Evolutionary conservation across 92 coral and sea anemone genomes (phyloP), one percentile per base, ranked within the genome.

Genomic region (Paragorgia papillata): DNA sequence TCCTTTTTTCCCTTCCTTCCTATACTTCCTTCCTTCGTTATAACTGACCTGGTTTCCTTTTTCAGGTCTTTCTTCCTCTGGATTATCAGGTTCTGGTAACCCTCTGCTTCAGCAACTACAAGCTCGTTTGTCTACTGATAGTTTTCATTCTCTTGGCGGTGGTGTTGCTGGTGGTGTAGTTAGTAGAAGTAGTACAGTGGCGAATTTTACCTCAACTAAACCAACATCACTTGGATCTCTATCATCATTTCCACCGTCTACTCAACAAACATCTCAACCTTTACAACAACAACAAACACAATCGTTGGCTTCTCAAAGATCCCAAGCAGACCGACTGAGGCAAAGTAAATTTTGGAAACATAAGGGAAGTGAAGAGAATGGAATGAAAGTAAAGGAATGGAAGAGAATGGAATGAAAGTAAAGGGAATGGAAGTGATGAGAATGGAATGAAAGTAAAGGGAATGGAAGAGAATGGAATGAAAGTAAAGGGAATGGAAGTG

Each of bases 51-150:
- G n/a, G n/a, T 35, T 34, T 39, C 35, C 66, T 65, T 80, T 73
- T 35, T 76, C 85, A 31, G 96, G 97, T 46, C 84, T 92, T 54
- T 86, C 87, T 35, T 86, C 97, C 15, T 92, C 97, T 53, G 90
- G 90, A 32, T 75, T 93, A 28, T 67, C 88, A 37, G 62, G 79
- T 18, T 88, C 97, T 0, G 89, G 89, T 81, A 92, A 86, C 62
- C 88, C 92, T 26, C 67, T 90, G 66, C 79, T 93, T 37, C 97
- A 90, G 79, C 97, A 88, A 57, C 71, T 93, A 21, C 97, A 93
- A 71, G 97, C 48, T 7, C 58, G 60, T 14, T 48, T 68, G 32
- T 46, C 75, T 13, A 17, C 34, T 21, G 59, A 68, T 0, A 48
- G 34, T 21, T 68, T 68, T 48, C 75, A 68, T 41, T 46, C 75